Conservation (phyloP, 2,113 vertebrate genomes). For the Capreolus pygargus region DNA sequence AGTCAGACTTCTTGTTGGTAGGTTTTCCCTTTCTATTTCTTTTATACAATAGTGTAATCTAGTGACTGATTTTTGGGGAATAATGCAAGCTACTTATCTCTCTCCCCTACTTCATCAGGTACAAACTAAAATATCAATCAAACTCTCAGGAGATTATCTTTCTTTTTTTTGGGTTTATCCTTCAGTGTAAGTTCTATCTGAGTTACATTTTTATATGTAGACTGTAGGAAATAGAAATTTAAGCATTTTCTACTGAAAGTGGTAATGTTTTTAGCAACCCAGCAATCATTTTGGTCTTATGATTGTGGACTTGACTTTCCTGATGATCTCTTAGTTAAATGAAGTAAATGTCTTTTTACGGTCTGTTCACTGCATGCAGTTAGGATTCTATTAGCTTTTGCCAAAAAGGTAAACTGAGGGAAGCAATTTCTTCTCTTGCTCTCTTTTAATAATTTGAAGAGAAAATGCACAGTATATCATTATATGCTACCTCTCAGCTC, state of each 20-base stretch:
- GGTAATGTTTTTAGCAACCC: neutral
- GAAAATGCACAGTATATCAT: neutral
- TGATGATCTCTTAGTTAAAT: neutral
- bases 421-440: neutral
- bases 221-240: neutral
- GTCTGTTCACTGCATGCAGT: neutral
- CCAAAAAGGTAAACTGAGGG: neutral
- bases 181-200: slow-evolving; percentile 19
- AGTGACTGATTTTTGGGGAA: neutral
- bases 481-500: neutral
- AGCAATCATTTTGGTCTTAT: neutral
- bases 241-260: neutral
- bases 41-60: neutral
- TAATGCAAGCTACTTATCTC: neutral
- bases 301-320: neutral
- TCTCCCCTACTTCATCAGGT: neutral
- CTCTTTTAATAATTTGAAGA: neutral
- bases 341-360: neutral
- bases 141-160: neutral
- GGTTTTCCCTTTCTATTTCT: neutral
- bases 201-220: neutral
- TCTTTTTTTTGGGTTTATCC: neutral
- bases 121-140: neutral
- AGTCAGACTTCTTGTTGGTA: neutral
- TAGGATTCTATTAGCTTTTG: neutral